These are phyloP conservation scores for Orthonevra nobilis DNA, from an alignment of 2,888 invertebrate genomes.

Conservation along the genomic window DNA sequence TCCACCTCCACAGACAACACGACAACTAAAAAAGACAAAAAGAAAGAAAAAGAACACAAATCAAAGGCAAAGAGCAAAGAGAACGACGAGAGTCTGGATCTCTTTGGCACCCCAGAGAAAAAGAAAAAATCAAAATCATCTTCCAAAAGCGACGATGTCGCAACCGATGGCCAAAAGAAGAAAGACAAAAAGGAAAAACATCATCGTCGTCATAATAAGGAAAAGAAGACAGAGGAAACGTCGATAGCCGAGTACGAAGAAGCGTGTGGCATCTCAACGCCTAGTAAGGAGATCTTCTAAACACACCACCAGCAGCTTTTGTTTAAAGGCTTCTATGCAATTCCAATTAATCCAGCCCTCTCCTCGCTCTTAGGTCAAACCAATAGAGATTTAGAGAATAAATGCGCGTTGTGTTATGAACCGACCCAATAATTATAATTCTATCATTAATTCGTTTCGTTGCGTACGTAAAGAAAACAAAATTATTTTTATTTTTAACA, in stretches of 20 bases:
- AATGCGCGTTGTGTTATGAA: slow-evolving; percentile 50
- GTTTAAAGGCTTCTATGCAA: slow-evolving; percentile 19
- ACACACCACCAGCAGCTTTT: slow-evolving; percentile 1
- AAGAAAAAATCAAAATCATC: slow-evolving; percentile 72
- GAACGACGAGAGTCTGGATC: slow-evolving; percentile 68
- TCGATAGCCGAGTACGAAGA: slow-evolving; percentile 91
- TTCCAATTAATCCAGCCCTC: slow-evolving; percentile 1
- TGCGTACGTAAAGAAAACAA: slow-evolving; percentile 15
- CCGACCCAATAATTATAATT: slow-evolving; percentile 54
- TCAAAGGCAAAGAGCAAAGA: slow-evolving; percentile 60
- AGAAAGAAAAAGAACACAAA: slow-evolving; percentile 70
- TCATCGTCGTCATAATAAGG: slow-evolving; percentile 71
- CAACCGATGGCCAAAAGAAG: slow-evolving; percentile 61
- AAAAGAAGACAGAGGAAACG: slow-evolving; percentile 71
- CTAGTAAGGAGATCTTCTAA: slow-evolving; percentile 90
- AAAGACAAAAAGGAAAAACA: slow-evolving; percentile 76
- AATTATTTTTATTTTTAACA: slow-evolving; percentile 15
- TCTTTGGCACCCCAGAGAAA: slow-evolving; percentile 72
- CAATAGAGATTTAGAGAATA: slow-evolving; percentile 25
- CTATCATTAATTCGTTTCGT: slow-evolving; percentile 38
- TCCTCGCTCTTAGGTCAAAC: slow-evolving; percentile 46
- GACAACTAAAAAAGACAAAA: slow-evolving; percentile 71
- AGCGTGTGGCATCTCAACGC: slow-evolving; percentile 94
- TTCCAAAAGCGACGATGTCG: slow-evolving; percentile 74
- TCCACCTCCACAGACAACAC: slow-evolving; percentile 8